Base-by-base conservation (phyloP, 2,113 vertebrate species). In the Pogona vitticeps region DNA sequence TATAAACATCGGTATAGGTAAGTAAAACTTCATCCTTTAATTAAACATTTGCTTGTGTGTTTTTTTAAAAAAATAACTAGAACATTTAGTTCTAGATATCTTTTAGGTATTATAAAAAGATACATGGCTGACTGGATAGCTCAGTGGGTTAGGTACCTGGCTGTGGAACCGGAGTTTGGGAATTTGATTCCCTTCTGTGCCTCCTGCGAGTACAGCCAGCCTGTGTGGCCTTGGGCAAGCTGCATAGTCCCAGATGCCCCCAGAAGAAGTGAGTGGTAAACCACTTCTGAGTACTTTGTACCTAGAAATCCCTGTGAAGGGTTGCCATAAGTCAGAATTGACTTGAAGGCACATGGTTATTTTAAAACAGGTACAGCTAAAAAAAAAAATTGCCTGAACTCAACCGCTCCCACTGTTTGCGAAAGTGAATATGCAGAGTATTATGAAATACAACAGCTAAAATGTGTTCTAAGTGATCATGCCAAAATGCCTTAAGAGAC, bases 1-100 rank as follows among this genome's bases (percentile, higher is more conserved):
- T 97, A 96, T 68, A 98, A 97, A 87, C 97, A 97, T 91, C 97
- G 97, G 0, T 97, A 97, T 94, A 97, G 98, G 98, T 98, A 93
- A 96, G 33, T 93, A 72, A 33, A 71, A 3, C 83, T 88, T 84
- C 14, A 80, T 84, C 56, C 21, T 52, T 36, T 52, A 90, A 17
- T 59, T 0, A 70, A 90, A 8, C 4, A 14, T 52, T 23, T 63
- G 8, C 72, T 65, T 65, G 18, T n/a, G 3, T 46, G 38, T 71
- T 58, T 2, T 31, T 46, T 78, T 71, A 36, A n/a, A n/a, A n/a
- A n/a, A n/a, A 42, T 76, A 23, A 75, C 46, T 21, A 63, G 23
- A 75, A 36, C 15, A 23, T 70, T 31, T 59, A 38, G 56, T 38
- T 78, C 46, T 52, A 84, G 40, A 14, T 70, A 26, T 38, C 23